Evolutionary conservation across 2,888 invertebrate genomes (phyloP).

Genomic region (Sarcophaga rosellei): DNA sequence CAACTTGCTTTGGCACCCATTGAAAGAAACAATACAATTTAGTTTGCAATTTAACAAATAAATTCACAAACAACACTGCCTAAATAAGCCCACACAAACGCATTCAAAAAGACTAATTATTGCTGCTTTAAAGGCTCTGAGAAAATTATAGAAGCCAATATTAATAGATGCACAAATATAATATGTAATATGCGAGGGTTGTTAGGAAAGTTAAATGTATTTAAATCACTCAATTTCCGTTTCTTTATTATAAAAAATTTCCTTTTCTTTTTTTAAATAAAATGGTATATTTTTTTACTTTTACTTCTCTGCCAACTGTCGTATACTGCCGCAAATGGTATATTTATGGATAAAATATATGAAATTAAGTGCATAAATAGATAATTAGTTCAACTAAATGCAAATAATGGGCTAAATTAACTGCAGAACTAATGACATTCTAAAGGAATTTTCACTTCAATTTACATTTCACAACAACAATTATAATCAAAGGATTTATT

Average conservation of each 20-base stretch:
- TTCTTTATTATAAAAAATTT: no score
- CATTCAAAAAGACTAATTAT: constrained; percentile 30
- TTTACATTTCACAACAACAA: no score
- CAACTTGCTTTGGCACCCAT: constrained; percentile 27
- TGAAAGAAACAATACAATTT: constrained; percentile 23
- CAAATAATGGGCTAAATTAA: neutral
- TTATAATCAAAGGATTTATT: no score
- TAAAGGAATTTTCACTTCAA: no score
- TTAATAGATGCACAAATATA: neutral
- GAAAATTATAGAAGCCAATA: constrained; percentile 1
- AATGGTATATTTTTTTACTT: no score
- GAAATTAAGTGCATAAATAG: constrained; percentile 10
- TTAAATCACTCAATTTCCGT: no score
- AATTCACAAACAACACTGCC: neutral
- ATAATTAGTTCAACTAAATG: constrained; percentile 10
- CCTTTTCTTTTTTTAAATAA: no score
- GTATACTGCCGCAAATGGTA: neutral
- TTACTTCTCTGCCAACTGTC: no score
- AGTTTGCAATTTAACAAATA: constrained; percentile 16
- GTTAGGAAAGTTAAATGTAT: no score
- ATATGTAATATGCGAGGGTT: no score
- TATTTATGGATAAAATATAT: neutral
- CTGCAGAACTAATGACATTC: no score
- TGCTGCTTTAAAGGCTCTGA: no score
- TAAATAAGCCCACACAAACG: neutral